A percentile compares a stretch with the other conserved stretches of the same genome.
Conservation (phyloP, 2,888 invertebrate species). For the Unio pictorum region DNA sequence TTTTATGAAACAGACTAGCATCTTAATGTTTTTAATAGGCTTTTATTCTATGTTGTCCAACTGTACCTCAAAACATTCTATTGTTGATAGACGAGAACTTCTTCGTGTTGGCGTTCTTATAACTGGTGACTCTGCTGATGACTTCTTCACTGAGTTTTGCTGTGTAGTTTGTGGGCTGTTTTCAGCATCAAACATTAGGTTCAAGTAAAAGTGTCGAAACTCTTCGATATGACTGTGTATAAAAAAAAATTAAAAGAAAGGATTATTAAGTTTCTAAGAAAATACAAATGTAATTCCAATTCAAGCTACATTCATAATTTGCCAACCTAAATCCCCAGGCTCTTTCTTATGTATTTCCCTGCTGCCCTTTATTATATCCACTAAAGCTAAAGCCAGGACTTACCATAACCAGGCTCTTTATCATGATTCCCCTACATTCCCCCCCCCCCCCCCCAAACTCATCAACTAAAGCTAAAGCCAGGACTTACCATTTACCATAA, state of each 20-base stretch:
- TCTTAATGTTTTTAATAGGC: too few species aligned
- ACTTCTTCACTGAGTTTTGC: conserved; percentile 8
- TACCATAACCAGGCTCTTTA: background rate
- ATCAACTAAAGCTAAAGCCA: too few species aligned
- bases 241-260: conserved; percentile 10
- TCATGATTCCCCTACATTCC: background rate
- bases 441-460: too few species aligned
- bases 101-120: conserved; percentile 2
- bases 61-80: conserved; percentile 62
- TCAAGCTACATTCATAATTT: too few species aligned
- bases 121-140: background rate
- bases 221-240: conserved; percentile 53
- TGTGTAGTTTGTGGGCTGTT: conserved; percentile 29
- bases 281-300: background rate
- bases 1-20: too few species aligned
- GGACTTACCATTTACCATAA: too few species aligned
- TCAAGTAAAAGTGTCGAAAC: conserved; percentile 57
- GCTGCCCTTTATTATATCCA: too few species aligned
- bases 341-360: too few species aligned
- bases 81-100: conserved; percentile 47
- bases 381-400: background rate
- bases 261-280: conserved; percentile 1
- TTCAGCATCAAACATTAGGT: conserved; percentile 25
- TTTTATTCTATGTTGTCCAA: background rate
- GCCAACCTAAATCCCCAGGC: too few species aligned